A percentile compares a stretch with the other conserved stretches of the same genome.
These are phyloP conservation scores for Lasioglossum villosulum DNA, from an alignment of 2,888 invertebrate genomes.

Conservation along the genomic window DNA sequence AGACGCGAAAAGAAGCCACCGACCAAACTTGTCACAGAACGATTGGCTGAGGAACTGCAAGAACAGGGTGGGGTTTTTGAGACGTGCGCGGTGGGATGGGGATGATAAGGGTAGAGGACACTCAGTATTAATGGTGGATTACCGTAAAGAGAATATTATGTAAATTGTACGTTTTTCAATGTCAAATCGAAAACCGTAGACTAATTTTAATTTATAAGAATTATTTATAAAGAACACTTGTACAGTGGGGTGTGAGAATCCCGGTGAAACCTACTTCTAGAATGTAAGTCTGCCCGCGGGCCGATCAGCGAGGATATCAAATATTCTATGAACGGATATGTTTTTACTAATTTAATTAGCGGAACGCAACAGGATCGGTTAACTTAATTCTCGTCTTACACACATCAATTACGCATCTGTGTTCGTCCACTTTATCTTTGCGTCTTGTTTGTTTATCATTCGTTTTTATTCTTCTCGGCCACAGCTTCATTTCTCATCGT, in stretches of 20 bases:
- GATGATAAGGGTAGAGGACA: conserved; percentile 49
- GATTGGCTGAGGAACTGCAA: conserved; percentile 39
- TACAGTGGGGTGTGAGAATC: conserved; percentile 77
- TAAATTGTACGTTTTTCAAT: conserved; percentile 69
- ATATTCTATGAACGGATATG: conserved; percentile 37
- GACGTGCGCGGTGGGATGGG: not conserved
- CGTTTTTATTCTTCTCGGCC: not conserved
- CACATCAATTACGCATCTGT: conserved; percentile 10
- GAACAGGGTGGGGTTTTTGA: not conserved
- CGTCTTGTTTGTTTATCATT: conserved; percentile 14
- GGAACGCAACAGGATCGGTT: conserved; percentile 33
- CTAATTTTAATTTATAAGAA: conserved; percentile 78
- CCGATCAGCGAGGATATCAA: conserved; percentile 51
- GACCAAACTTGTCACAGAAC: conserved; percentile 43
- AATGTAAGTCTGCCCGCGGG: conserved; percentile 55
- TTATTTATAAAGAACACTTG: conserved; percentile 78
- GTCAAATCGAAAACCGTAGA: conserved; percentile 62
- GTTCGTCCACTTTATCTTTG: conserved; percentile 9
- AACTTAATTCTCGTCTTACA: conserved; percentile 33
- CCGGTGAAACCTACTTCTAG: conserved; percentile 69
- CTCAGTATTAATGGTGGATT: conserved; percentile 81
- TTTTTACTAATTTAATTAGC: conserved; percentile 43
- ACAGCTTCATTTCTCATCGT: conserved; percentile 15
- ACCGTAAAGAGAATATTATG: conserved; percentile 71
- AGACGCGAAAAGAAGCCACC: conserved; percentile 9